phyloP scores from a whole-genome alignment of 2,113 vertebrate species.

The Poicephalus meyeri region DNA sequence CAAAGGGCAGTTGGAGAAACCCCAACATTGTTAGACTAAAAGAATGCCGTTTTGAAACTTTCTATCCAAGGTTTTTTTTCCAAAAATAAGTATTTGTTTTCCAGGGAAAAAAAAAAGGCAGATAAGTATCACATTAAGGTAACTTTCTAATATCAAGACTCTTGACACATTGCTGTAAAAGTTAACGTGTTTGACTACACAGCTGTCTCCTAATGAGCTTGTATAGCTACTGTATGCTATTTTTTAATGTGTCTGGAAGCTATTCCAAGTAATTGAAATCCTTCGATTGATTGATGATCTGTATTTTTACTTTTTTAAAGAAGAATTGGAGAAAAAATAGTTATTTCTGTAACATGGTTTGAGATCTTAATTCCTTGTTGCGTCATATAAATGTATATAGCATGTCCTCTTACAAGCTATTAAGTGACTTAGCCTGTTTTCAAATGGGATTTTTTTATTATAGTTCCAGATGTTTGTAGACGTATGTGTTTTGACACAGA shows the following conservation, averaged over 20 bases:
- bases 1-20: not conserved
- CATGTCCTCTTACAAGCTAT: not conserved
- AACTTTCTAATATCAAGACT: not conserved
- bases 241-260: not conserved
- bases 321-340: not conserved
- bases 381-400: not conserved
- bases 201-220: not conserved
- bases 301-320: not conserved
- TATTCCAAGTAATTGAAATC: not conserved
- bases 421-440: not conserved
- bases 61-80: accelerated
- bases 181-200: not conserved
- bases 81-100: not conserved
- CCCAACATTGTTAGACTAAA: not conserved
- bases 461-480: not conserved
- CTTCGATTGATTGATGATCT: not conserved
- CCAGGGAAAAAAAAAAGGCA: not conserved
- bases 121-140: not conserved
- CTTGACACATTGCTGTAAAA: not conserved
- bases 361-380: not conserved
- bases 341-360: not conserved
- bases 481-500: not conserved
- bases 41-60: not conserved
- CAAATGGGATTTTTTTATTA: not conserved
- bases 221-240: not conserved